Percentiles rank a stretch among this genome's conserved stretches.
Conservation (phyloP, 2,888 invertebrate species). For the Drosophila kanekoi region DNA sequence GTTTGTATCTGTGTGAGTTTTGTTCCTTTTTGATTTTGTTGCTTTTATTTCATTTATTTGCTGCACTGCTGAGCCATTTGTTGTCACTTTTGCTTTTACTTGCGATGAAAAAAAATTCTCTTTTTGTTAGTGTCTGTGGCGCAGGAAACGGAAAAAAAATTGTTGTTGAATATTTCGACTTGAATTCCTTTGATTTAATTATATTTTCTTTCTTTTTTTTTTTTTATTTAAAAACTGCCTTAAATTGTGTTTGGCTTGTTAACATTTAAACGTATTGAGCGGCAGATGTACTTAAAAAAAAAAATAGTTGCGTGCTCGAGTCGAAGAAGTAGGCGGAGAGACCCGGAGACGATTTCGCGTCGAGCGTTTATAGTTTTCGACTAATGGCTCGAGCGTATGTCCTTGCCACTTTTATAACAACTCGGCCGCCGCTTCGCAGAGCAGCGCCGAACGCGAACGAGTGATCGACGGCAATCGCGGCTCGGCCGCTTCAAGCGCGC, state of each 20-base stretch:
- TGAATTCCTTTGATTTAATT: not conserved
- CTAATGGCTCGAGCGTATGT: conserved; percentile 85
- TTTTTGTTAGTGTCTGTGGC: conserved; percentile 5
- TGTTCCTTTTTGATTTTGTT: not conserved
- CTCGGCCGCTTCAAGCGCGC: conserved; percentile 75
- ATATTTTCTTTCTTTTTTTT: too few species aligned
- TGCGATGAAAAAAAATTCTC: conserved; percentile 8
- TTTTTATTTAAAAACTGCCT: conserved; percentile 8
- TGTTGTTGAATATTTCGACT: not conserved
- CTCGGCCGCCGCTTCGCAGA: conserved; percentile 75
- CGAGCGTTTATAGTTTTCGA: conserved; percentile 85
- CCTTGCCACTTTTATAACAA: conserved; percentile 86
- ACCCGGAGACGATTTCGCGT: conserved; percentile 83
- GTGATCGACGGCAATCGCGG: conserved; percentile 74
- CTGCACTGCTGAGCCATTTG: conserved; percentile 63
- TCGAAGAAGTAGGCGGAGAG: conserved; percentile 55
- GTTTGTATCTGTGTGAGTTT: not conserved
- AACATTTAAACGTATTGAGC: conserved; percentile 27
- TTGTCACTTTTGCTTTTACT: conserved; percentile 67
- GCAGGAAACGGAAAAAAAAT: conserved; percentile 19
- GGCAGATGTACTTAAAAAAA: conserved; percentile 32
- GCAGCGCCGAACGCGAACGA: conserved; percentile 73
- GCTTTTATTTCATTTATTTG: conserved; percentile 16
- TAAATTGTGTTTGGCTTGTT: conserved; percentile 19
- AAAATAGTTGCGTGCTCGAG: conserved; percentile 63